Percentiles rank a stretch among this genome's conserved stretches.
Conservation (phyloP, 2,888 invertebrate species). For the Neocrepidodera transversa region DNA sequence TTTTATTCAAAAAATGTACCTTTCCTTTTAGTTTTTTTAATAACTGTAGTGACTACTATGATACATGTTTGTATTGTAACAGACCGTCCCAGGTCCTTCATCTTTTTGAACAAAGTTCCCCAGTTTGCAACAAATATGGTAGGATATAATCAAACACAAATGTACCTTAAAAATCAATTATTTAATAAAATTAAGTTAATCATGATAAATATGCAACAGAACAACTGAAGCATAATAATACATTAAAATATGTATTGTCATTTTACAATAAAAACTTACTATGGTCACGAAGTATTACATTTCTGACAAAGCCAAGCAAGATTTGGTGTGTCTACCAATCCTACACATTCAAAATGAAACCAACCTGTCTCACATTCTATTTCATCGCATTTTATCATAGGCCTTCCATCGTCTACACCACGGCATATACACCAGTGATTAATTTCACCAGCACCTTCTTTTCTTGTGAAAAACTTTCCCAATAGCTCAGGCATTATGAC, state of each 20-base stretch:
- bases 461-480: background rate
- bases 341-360: constrained; percentile 4
- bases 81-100: too few relatives aligned
- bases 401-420: constrained; percentile 71
- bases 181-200: background rate
- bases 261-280: too few relatives aligned
- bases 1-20: too few relatives aligned
- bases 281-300: too few relatives aligned
- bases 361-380: background rate
- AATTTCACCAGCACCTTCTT: too few relatives aligned
- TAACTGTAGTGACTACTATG: too few relatives aligned
- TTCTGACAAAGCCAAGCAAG: background rate
- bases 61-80: too few relatives aligned
- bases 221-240: background rate
- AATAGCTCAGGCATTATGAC: constrained; percentile 68
- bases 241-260: background rate
- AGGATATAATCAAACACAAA: too few relatives aligned
- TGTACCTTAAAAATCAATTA: too few relatives aligned
- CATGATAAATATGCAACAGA: background rate
- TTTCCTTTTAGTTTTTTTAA: too few relatives aligned
- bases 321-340: background rate
- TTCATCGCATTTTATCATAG: background rate
- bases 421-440: constrained; percentile 53
- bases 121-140: too few relatives aligned
- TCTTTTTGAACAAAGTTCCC: too few relatives aligned